Percentiles rank a stretch among this genome's conserved stretches.
Evolutionary conservation across 2,888 invertebrate species (phyloP).

Genomic region (Seira musarum): DNA sequence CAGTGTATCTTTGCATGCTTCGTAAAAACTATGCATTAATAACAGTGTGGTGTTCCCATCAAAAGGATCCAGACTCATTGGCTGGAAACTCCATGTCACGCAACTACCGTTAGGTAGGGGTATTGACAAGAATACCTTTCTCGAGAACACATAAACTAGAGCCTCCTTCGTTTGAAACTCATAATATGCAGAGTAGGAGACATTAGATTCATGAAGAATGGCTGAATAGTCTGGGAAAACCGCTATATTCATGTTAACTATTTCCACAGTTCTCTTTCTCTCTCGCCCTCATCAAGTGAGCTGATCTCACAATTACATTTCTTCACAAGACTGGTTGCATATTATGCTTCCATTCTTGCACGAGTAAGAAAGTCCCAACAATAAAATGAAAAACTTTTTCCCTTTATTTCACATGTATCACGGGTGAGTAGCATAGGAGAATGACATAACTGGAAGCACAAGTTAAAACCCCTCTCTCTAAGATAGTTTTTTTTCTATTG

Average conservation of each 20-base stretch:
- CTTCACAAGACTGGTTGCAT: not conserved
- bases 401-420: not conserved
- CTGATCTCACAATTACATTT: not conserved
- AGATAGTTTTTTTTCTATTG: constrained; percentile 6
- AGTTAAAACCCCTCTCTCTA: not conserved
- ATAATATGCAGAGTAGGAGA: too few species aligned
- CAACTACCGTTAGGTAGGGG: not conserved
- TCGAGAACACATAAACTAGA: not conserved
- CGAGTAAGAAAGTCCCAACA: not conserved
- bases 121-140: not conserved
- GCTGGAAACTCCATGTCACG: not conserved
- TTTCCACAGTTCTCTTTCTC: not conserved
- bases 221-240: not conserved
- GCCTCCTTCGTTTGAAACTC: not conserved
- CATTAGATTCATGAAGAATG: too few species aligned
- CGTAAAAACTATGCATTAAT: not conserved
- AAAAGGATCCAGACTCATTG: not conserved
- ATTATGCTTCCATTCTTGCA: not conserved
- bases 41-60: not conserved
- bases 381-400: not conserved
- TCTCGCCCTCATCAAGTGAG: not conserved
- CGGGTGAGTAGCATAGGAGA: not conserved
- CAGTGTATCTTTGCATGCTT: too few species aligned
- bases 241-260: not conserved
- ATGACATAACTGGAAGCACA: not conserved